Conservation (phyloP, 2,888 invertebrate genomes). For the Melanchra persicariae region DNA sequence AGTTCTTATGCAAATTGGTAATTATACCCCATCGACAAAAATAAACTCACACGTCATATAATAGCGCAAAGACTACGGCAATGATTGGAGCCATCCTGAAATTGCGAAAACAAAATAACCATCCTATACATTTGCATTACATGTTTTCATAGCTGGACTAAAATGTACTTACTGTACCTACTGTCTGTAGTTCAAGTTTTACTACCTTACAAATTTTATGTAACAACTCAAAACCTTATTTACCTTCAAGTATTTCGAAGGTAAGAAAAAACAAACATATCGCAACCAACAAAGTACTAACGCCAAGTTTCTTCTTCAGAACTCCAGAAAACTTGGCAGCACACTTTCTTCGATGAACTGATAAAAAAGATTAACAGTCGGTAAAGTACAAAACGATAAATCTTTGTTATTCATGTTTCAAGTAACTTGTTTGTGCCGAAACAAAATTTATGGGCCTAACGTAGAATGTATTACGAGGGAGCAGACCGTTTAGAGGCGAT, state of each 20-base stretch:
- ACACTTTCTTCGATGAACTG: conserved; percentile 27
- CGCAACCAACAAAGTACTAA: not conserved
- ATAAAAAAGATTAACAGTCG: conserved; percentile 45
- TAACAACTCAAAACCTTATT: not conserved
- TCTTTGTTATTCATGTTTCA: conserved; percentile 54
- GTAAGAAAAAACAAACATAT: not conserved
- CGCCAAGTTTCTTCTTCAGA: not conserved
- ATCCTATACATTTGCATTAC: too few species aligned
- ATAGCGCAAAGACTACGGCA: too few species aligned
- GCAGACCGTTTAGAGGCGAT: not conserved
- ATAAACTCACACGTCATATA: too few species aligned
- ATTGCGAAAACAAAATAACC: too few species aligned
- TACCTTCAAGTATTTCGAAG: not conserved
- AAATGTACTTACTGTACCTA: too few species aligned
- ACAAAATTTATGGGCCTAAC: conserved; percentile 48
- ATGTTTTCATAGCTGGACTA: too few species aligned
- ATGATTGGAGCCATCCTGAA: too few species aligned
- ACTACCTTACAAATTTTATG: not conserved
- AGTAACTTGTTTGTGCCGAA: conserved; percentile 52
- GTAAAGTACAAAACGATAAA: conserved; percentile 49
- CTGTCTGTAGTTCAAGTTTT: not conserved
- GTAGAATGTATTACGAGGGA: conserved; percentile 32
- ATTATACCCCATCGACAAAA: too few species aligned
- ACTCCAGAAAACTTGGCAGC: conserved; percentile 29
- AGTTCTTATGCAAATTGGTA: too few species aligned